Evolutionary conservation across 2,797 vertebrate species (phyloP).

Genomic region (Calcarius lapponicus): DNA sequence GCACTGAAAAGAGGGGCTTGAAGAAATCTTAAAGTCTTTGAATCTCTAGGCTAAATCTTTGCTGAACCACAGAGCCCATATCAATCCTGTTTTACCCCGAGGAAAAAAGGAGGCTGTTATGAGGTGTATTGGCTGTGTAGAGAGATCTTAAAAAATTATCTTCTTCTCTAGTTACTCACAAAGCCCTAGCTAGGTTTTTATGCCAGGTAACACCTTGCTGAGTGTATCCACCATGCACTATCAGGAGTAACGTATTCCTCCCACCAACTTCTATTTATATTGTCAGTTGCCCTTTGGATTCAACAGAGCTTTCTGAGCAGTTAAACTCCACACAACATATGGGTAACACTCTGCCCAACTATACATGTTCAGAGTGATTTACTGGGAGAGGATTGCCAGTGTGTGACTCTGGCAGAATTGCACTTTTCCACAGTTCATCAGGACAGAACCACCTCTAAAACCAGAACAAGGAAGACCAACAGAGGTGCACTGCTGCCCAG

Average conservation of each 20-base stretch:
- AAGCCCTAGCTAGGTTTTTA: neutral
- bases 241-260: neutral
- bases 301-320: neutral
- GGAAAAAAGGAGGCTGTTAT: neutral
- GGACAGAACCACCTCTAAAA: neutral
- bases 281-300: neutral
- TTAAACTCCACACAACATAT: neutral
- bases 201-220: constrained; percentile 13
- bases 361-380: neutral
- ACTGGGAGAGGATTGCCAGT: neutral
- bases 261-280: constrained; percentile 28
- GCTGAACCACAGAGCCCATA: neutral
- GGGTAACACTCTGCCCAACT: neutral
- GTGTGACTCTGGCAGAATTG: neutral
- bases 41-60: neutral
- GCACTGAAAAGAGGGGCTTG: neutral
- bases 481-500: rapidly evolving
- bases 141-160: neutral
- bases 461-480: neutral
- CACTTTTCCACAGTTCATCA: neutral
- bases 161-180: neutral
- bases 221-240: neutral
- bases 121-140: neutral
- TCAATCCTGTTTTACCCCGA: neutral
- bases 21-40: neutral